Base-by-base conservation (phyloP, 1,140 invertebrate species). In the Plodia interpunctella region DNA sequence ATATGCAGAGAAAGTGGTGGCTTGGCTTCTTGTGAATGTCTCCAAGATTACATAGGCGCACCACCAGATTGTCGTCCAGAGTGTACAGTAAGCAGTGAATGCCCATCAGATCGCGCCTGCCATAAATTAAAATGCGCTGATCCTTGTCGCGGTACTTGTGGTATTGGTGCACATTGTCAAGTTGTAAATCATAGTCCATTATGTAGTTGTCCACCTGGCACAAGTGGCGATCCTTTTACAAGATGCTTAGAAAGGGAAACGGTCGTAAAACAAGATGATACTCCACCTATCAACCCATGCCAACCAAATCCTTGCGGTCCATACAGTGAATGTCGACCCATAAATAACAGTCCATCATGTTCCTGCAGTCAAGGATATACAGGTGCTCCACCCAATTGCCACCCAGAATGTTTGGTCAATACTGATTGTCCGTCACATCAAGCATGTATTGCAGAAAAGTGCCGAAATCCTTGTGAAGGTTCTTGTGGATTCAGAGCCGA, bases 381-480 rank as follows among this genome's bases (percentile, higher is more conserved):
- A 55, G 96, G 96, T 51, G 91, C 94, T 65, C 94, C 95, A 49
- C 94, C 95, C 59, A 94, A 93, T 68, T 97, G 95, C 73, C 91
- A 93, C 54, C 95, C 94, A 19, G 95, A 96, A 88, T 97, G 95
- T 87, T 90, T 95, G 13, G 93, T 95, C 0, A 93, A 95, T 76
- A 93, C 94, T 4, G 95, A 97, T 71, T 97, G 95, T 82, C 91
- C 94, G n/a, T 93, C 94, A 49, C 93, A 94, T 69, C 91, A 92
- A 59, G 94, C 95, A 9, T 96, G 95, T 74, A 93, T 96, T 51
- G 94, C 94, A 54, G 93, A 94, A 71, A 95, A 94, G 78, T 96
- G 95, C 71, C 92, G 87, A 55, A 94, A 95, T 90, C 94, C 95
- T 5, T 96, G 95, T 78, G 92, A 93, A 55, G 95, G 95, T 53